phyloP scores from a whole-genome alignment of 2,113 vertebrate species.

The Microcebus lehilahytsara region DNA sequence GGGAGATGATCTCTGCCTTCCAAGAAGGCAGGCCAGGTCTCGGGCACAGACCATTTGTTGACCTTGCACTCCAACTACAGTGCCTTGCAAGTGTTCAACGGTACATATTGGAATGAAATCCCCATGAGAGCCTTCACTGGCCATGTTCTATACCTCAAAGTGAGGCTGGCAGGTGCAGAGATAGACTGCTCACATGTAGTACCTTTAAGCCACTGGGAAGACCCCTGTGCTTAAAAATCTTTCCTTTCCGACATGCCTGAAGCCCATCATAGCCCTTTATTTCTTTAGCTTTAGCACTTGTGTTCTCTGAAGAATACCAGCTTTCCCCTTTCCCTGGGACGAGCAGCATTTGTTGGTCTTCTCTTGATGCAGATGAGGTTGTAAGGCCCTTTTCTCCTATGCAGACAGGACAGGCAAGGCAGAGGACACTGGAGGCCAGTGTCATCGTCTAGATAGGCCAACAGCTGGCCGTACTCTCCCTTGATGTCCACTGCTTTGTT shows the following conservation, averaged over 20 bases:
- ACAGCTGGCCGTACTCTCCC: neutral
- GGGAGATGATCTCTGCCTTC: conserved; percentile 28
- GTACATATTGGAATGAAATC: neutral
- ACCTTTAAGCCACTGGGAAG: neutral
- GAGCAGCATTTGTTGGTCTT: neutral
- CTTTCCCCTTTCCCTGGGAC: neutral
- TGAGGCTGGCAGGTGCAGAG: neutral
- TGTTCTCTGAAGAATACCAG: neutral
- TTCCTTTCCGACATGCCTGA: neutral
- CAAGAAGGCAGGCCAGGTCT: conserved; percentile 4
- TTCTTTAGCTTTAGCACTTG: neutral
- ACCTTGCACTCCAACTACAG: conserved; percentile 59
- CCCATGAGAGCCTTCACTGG: neutral
- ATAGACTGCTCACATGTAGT: neutral
- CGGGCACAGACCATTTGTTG: conserved; percentile 44
- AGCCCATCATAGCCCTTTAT: neutral
- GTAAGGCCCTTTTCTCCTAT: neutral
- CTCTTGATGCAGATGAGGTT: neutral
- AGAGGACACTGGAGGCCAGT: neutral
- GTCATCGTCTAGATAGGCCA: neutral
- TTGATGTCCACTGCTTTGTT: neutral
- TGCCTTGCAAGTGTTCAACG: conserved; percentile 63
- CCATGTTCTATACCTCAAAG: conserved; percentile 1
- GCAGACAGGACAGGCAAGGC: neutral
- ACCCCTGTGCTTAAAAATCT: neutral